These are phyloP conservation scores for Lacerta bilineata DNA, from an alignment of 2,797 vertebrate genomes.

Conservation along the genomic window DNA sequence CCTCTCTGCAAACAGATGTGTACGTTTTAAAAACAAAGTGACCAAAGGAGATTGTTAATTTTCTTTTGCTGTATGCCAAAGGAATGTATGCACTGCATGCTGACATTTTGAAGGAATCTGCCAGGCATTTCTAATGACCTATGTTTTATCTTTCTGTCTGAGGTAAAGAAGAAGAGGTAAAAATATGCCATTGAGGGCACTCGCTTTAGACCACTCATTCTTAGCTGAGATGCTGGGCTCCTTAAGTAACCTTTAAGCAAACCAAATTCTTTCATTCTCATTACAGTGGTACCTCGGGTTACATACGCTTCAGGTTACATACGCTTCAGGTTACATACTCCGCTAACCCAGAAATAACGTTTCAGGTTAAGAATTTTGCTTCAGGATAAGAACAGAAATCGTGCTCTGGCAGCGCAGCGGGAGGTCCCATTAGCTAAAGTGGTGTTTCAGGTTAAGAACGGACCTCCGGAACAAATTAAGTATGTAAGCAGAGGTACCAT, in stretches of 20 bases:
- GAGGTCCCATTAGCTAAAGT: too few species aligned
- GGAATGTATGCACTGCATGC: conserved; percentile 38
- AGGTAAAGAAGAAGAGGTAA: not conserved
- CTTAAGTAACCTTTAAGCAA: not conserved
- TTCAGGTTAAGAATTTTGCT: too few species aligned
- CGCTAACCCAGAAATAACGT: too few species aligned
- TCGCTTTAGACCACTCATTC: not conserved
- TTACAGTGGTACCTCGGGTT: too few species aligned
- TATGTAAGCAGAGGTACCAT: too few species aligned
- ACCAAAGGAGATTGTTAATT: conserved; percentile 46
- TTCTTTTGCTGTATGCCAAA: conserved; percentile 56
- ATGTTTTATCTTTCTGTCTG: not conserved
- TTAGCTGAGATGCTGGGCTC: not conserved
- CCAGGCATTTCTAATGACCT: not conserved
- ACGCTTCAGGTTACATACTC: too few species aligned
- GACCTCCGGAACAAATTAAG: too few species aligned
- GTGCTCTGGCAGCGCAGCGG: too few species aligned
- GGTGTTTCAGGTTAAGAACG: too few species aligned
- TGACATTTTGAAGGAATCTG: not conserved
- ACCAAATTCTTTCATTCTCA: not conserved
- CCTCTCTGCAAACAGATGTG: not conserved
- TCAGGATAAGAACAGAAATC: too few species aligned
- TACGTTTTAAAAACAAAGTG: conserved; percentile 3
- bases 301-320: too few species aligned
- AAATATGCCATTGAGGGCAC: not conserved